Evolutionary conservation across 2,888 invertebrate genomes (phyloP).

Genomic region (Achlya flavicornis): DNA sequence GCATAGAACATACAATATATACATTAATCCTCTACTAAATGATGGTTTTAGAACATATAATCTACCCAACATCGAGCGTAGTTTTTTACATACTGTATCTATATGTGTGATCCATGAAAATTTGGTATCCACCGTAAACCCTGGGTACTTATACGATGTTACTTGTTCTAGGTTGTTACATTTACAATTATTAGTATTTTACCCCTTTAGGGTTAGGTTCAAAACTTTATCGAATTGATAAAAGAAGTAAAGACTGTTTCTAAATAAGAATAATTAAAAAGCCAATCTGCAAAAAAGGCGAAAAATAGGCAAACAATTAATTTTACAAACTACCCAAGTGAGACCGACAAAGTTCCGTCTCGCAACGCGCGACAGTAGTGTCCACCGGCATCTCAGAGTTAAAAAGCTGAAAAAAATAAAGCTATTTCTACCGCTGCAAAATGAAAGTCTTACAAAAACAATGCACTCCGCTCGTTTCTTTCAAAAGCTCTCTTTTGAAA

Average conservation of each 20-base stretch:
- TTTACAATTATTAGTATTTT: too few species aligned
- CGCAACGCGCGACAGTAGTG: constrained; percentile 21
- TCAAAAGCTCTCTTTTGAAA: constrained; percentile 55
- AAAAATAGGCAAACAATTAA: constrained; percentile 9
- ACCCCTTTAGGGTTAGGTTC: too few species aligned
- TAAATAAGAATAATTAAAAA: background rate
- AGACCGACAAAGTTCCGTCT: constrained; percentile 9
- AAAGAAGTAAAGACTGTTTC: background rate
- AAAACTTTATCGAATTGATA: too few species aligned
- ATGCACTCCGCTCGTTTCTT: constrained; percentile 48
- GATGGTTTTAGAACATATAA: too few species aligned
- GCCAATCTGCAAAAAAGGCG: background rate
- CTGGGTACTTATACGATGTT: too few species aligned
- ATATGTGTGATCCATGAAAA: too few species aligned
- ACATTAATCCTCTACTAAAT: too few species aligned
- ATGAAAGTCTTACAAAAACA: constrained; percentile 57
- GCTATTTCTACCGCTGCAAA: constrained; percentile 50
- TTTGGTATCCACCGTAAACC: too few species aligned
- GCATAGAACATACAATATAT: too few species aligned
- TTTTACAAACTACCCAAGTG: background rate
- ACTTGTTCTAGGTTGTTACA: too few species aligned
- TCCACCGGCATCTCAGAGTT: constrained; percentile 38
- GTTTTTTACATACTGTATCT: too few species aligned
- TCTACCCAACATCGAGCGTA: too few species aligned
- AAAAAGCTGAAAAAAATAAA: constrained; percentile 50